Percentiles rank a stretch among this genome's conserved stretches.
Evolutionary conservation across 2,888 invertebrate species (phyloP).

Genomic region (Margaritifera margaritifera): DNA sequence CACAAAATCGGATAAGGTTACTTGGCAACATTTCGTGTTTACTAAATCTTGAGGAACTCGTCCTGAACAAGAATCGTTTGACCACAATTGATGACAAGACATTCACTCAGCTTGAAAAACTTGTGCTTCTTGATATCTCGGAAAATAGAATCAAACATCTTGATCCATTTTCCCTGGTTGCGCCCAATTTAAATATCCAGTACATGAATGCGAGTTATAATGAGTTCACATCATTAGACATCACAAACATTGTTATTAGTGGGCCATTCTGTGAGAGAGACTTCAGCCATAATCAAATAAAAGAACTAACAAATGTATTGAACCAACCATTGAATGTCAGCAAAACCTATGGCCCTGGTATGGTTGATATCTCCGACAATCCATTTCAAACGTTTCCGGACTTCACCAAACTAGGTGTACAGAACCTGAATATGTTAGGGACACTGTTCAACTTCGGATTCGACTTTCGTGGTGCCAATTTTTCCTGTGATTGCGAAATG

Average conservation of each 20-base stretch:
- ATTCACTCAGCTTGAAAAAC: constrained; percentile 1
- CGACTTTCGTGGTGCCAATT: constrained; percentile 5
- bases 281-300: no score
- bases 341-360: constrained; percentile 11
- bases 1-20: constrained; percentile 6
- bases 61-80: constrained; percentile 7
- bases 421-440: constrained; percentile 9
- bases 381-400: constrained; percentile 8
- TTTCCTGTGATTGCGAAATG: no score
- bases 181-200: background rate
- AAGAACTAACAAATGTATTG: no score
- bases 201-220: constrained; percentile 5
- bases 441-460: constrained; percentile 12
- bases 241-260: constrained; percentile 13
- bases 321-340: constrained; percentile 5
- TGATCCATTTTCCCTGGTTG: constrained; percentile 8
- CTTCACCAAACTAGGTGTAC: constrained; percentile 12
- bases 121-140: constrained; percentile 4
- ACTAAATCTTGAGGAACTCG: constrained; percentile 2
- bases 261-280: no score
- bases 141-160: constrained; percentile 1
- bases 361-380: constrained; percentile 9
- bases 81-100: constrained; percentile 4
- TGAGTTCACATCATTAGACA: constrained; percentile 2
- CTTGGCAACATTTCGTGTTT: constrained; percentile 12